Evolutionary conservation across 2,113 vertebrate species (phyloP), one percentile per base, ranked within the genome.

Genomic region (Paramormyrops kingsleyae): DNA sequence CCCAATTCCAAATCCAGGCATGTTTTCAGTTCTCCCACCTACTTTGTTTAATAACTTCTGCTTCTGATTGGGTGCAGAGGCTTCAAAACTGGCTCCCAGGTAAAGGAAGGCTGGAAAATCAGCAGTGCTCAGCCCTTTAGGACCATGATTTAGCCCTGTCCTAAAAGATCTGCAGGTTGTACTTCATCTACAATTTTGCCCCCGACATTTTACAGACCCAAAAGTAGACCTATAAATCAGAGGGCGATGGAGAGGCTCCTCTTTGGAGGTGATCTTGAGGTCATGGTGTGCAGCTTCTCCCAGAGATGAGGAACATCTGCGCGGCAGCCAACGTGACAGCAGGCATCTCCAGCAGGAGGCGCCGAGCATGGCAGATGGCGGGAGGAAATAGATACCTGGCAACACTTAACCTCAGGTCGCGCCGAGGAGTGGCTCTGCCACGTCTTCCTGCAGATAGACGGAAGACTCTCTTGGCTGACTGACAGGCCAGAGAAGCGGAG

Each of bases 401-500:
- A 80, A 70, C 87, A 47, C 80, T 91, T 90, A 91, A 91, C 91
- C 91, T 90, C 87, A 27, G 90, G 88, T 92, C 84, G 35, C 10
- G 2, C 10, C 15, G n/a, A 88, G 49, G 49, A 27, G 47, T 24
- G 0, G 10, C n/a, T 88, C 19, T n/a, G 24, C 35, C 39, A 27
- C 17, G 46, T 31, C 85, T 53, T 53, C 39, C 87, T 44, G 24
- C 44, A 13, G 59, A n/a, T 47, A 35, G 42, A 31, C 5, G n/a
- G 39, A 50, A n/a, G 50, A 87, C 27, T 56, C 31, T 27, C 85
- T 50, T 31, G 44, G 83, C 44, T 50, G 47, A 62, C 12, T 74
- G 59, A 74, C 59, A 42, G 87, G 21, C n/a, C 6, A 1, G 44
- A 70, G 59, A 74, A 13, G n/a, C 24, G 9, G 12, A 74, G 53